These are phyloP conservation scores for Microctenopoma steveboyesi DNA, from an alignment of 2,797 vertebrate genomes.

Conservation along the genomic window DNA sequence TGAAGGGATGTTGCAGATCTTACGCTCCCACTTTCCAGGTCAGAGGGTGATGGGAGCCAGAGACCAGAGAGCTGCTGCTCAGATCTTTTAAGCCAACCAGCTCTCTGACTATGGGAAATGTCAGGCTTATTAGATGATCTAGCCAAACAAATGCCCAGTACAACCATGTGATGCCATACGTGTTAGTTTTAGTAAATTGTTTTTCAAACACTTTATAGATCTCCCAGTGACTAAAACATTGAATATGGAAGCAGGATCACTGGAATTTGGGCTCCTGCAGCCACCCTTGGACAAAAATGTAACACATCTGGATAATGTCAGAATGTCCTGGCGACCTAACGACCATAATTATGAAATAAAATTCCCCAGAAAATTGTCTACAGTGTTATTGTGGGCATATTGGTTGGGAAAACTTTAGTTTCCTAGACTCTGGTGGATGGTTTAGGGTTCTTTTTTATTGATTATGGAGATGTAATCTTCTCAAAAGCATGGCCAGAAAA, in stretches of 20 bases:
- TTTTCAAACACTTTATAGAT: constrained; percentile 7
- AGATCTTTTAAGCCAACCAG: constrained; percentile 43
- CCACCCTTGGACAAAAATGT: constrained; percentile 52
- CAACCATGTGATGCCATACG: constrained; percentile 4
- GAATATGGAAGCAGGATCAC: constrained; percentile 4
- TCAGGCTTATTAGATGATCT: constrained; percentile 39
- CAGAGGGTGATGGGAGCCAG: constrained; percentile 64
- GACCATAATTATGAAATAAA: constrained; percentile 14
- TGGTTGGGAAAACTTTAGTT: constrained; percentile 43
- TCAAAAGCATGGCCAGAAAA: constrained; percentile 72
- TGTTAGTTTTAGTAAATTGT: constrained; percentile 9
- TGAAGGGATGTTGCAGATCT: constrained; percentile 74
- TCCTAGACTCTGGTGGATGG: constrained; percentile 47
- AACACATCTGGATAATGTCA: constrained; percentile 50
- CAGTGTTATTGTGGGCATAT: constrained; percentile 22
- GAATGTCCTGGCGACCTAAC: constrained; percentile 12
- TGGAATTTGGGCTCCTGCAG: constrained; percentile 23
- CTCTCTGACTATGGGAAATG: constrained; percentile 24
- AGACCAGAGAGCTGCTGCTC: constrained; percentile 47
- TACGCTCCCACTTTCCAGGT: constrained; percentile 60
- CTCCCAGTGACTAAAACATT: background rate
- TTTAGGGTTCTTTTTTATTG: constrained; percentile 69
- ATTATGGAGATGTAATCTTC: constrained; percentile 83
- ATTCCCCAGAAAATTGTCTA: constrained; percentile 23
- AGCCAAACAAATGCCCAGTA: constrained; percentile 17